A percentile compares a stretch with the other conserved stretches of the same genome.
phyloP scores from a whole-genome alignment of 2,888 invertebrate species.

The Drosophila kanekoi region DNA sequence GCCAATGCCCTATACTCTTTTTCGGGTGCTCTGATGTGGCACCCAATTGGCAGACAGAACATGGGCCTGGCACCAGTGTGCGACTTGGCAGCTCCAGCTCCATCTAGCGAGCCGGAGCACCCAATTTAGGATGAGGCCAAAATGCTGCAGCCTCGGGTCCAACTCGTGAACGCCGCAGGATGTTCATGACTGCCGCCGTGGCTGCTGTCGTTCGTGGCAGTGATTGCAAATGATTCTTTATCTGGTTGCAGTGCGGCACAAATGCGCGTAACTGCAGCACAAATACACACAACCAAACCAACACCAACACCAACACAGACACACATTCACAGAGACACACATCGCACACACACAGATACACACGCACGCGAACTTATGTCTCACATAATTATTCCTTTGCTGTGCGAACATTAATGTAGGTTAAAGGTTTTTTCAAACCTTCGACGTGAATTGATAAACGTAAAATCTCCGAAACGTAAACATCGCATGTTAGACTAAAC shows the following conservation, averaged over 20 bases:
- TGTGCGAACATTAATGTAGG: slow-evolving; percentile 26
- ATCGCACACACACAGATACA: slow-evolving; percentile 6
- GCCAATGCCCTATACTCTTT: too few species aligned
- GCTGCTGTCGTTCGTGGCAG: slow-evolving; percentile 59
- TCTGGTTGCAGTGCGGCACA: slow-evolving; percentile 45
- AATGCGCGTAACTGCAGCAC: slow-evolving; percentile 43
- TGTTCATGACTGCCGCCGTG: slow-evolving; percentile 73
- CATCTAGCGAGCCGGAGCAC: slow-evolving; percentile 61
- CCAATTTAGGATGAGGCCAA: slow-evolving; percentile 82
- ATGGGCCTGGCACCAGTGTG: slow-evolving; percentile 44
- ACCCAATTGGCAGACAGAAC: slow-evolving; percentile 51
- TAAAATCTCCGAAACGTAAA: background rate
- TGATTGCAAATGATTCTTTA: slow-evolving; percentile 64
- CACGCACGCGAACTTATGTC: slow-evolving; percentile 14
- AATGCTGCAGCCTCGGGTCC: slow-evolving; percentile 77
- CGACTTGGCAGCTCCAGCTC: slow-evolving; percentile 23
- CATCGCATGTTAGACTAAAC: background rate
- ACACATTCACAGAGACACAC: too few species aligned
- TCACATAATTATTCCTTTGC: slow-evolving; percentile 28
- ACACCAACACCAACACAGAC: background rate
- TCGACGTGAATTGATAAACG: background rate
- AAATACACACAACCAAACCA: slow-evolving; percentile 26
- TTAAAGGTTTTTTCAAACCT: slow-evolving; percentile 14
- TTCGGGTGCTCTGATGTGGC: background rate
- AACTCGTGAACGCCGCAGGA: slow-evolving; percentile 84